These are phyloP conservation scores for Tinea pellionella DNA, from an alignment of 2,888 invertebrate genomes.

Conservation along the genomic window DNA sequence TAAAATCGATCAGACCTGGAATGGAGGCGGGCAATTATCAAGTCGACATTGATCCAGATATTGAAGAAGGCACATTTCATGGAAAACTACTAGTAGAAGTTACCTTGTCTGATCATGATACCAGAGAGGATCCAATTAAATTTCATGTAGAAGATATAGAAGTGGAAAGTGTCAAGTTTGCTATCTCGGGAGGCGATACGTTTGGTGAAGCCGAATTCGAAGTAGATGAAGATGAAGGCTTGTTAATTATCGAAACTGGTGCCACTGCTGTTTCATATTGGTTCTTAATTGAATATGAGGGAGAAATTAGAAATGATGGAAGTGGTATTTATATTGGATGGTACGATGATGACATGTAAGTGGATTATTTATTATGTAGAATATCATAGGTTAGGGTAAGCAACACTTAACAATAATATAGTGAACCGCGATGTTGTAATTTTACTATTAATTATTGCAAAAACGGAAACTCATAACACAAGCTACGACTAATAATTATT, in stretches of 20 bases:
- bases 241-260: constrained; percentile 30
- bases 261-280: constrained; percentile 24
- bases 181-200: constrained; percentile 24
- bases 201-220: constrained; percentile 20
- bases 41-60: constrained; percentile 29
- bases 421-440: no score
- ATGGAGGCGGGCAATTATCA: constrained; percentile 29
- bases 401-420: no score
- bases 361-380: constrained; percentile 15
- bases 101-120: constrained; percentile 22
- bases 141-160: constrained; percentile 29
- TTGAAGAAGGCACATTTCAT: constrained; percentile 25
- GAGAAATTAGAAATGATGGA: constrained; percentile 24
- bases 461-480: no score
- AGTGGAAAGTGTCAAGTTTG: constrained; percentile 26
- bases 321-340: constrained; percentile 30
- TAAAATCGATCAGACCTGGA: constrained; percentile 30
- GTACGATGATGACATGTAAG: constrained; percentile 29
- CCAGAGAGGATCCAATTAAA: constrained; percentile 27
- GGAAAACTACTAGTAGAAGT: constrained; percentile 30
- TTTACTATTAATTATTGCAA: no score
- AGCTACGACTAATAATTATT: no score
- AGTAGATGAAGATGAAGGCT: constrained; percentile 25
- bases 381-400: no score
- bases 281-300: constrained; percentile 33